These are phyloP conservation scores for Leptatherina wallacei DNA, from an alignment of 2,797 vertebrate species.

Conservation along the genomic window DNA sequence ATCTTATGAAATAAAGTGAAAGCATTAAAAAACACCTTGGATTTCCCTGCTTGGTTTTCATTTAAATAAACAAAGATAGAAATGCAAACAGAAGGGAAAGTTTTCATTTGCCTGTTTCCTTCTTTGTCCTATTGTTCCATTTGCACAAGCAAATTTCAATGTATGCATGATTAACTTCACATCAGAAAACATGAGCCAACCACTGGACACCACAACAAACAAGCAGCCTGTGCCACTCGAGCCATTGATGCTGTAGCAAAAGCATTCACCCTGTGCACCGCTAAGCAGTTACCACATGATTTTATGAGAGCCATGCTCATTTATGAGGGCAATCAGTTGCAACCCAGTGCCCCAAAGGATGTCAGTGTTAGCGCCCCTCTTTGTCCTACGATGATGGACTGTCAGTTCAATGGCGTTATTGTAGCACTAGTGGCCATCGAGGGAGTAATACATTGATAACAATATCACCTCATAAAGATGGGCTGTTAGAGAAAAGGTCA, in stretches of 20 bases:
- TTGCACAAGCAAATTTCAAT: slow-evolving; percentile 53
- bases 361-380: slow-evolving; percentile 78
- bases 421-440: slow-evolving; percentile 76
- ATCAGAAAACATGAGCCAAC: slow-evolving; percentile 48
- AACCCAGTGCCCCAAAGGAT: slow-evolving; percentile 79
- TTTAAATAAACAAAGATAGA: slow-evolving; percentile 12
- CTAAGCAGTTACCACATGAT: slow-evolving; percentile 82
- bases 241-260: slow-evolving; percentile 70
- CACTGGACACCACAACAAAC: slow-evolving; percentile 50
- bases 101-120: slow-evolving; percentile 28
- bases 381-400: slow-evolving; percentile 82
- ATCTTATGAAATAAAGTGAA: neutral
- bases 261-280: slow-evolving; percentile 75
- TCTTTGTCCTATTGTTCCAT: slow-evolving; percentile 19
- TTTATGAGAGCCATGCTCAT: slow-evolving; percentile 80
- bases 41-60: no score
- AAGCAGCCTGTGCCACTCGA: slow-evolving; percentile 52
- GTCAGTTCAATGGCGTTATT: slow-evolving; percentile 80
- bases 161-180: slow-evolving; percentile 64
- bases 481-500: slow-evolving; percentile 80
- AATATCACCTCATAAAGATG: slow-evolving; percentile 80
- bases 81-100: slow-evolving; percentile 17
- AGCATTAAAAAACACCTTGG: neutral
- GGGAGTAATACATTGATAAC: slow-evolving; percentile 83
- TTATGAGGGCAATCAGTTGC: slow-evolving; percentile 82